Evolutionary conservation across 2,888 invertebrate genomes (phyloP), one percentile per base, ranked within the genome.

Genomic region (Punctoribates punctum): DNA sequence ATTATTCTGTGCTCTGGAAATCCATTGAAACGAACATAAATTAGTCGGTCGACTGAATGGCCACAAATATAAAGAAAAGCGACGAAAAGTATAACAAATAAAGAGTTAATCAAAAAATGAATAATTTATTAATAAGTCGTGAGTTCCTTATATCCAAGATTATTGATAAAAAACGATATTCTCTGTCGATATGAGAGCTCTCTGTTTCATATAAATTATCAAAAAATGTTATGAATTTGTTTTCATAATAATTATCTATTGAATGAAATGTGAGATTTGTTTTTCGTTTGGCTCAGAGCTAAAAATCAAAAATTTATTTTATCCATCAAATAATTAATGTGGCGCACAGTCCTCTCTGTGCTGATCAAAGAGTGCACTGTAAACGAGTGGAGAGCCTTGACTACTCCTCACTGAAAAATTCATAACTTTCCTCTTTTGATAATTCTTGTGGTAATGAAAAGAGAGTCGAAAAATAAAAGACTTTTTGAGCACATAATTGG

Each of bases 401-500:
- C 67, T 67, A 67, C 67, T 67, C 67, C 67, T 67, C 38, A 42
- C 67, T 38, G 11, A 20, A 20, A 67, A 60, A 67, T 42, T 67
- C 67, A 67, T 60, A 60, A 60, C 60, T 60, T 60, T 60, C 60
- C 60, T 29, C 60, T 60, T 57, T 13, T 57, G 23, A 23, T 57
- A 57, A 57, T 42, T 42, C 23, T 15, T 60, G 27, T 60, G 60
- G 60, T 60, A 8, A 17, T 60, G 60, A 60, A 60, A 11, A 27
- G 1, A 9, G 51, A 51, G 17, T 1, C 8, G 5, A 51, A 51
- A 20, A 51, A 51, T n/a, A 51, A 20, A n/a, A 51, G 2, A 6
- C 20, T 3, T 48, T 15, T 51, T n/a, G 20, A 51, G 4, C n/a
- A 9, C 5, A n/a, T 51, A 51, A 51, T 51, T 51, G 51, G 51